A percentile compares a stretch with the other conserved stretches of the same genome.
Conservation (phyloP, 2,797 vertebrate species). For the Atherinosoma microstoma region DNA sequence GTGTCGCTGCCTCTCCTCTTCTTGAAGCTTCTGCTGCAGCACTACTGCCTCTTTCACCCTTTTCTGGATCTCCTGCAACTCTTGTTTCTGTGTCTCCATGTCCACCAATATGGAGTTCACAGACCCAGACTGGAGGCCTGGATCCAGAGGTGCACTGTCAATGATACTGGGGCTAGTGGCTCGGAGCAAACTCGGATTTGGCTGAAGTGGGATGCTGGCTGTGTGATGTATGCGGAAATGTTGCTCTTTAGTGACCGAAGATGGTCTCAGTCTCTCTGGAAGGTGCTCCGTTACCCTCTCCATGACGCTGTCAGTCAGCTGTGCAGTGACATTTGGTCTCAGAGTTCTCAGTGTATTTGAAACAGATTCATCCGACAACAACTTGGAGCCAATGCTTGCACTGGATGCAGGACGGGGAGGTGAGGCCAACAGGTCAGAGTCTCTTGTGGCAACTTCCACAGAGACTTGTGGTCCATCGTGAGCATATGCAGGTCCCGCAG, state of each 20-base stretch:
- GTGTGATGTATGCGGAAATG: not conserved
- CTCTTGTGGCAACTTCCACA: constrained; percentile 20
- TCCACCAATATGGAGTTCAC: constrained; percentile 27
- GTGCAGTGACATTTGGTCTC: not conserved
- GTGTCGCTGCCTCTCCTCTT: constrained; percentile 69
- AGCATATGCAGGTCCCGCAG: not conserved
- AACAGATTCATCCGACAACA: not conserved
- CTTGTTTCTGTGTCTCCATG: constrained; percentile 69
- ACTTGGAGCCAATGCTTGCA: not conserved
- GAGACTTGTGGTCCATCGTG: constrained; percentile 5
- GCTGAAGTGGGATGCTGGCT: not conserved
- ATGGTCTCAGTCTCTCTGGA: constrained; percentile 33
- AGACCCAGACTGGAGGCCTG: constrained; percentile 2
- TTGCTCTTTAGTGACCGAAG: not conserved
- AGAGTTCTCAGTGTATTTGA: not conserved
- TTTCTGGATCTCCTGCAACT: constrained; percentile 73
- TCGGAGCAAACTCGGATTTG: not conserved
- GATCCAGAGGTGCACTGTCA: not conserved
- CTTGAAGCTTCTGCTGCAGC: constrained; percentile 57
- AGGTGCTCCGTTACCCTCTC: constrained; percentile 49
- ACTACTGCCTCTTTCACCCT: constrained; percentile 24
- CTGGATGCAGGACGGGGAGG: not conserved
- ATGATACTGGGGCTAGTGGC: not conserved
- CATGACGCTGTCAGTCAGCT: constrained; percentile 51
- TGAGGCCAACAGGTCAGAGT: not conserved